Evolutionary conservation across 2,888 invertebrate genomes (phyloP).

Genomic region (Aelia acuminata): DNA sequence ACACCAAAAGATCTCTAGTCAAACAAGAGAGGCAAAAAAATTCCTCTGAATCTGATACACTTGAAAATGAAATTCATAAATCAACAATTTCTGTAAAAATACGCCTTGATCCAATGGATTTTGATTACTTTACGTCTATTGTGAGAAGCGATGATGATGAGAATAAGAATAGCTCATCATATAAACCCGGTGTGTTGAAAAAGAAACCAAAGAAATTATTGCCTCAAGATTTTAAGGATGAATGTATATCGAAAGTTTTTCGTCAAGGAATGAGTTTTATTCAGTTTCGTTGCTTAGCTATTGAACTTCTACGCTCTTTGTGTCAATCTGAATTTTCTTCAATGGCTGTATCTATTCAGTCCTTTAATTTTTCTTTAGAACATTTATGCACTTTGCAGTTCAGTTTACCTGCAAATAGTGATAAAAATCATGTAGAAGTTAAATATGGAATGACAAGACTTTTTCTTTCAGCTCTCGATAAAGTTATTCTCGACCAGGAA

Average conservation of each 20-base stretch:
- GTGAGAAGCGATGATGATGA: slow-evolving; percentile 71
- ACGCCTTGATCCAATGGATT: slow-evolving; percentile 74
- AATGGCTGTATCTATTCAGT: slow-evolving; percentile 50
- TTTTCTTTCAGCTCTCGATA: slow-evolving; percentile 74
- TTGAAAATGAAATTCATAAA: slow-evolving; percentile 73
- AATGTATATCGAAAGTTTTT: slow-evolving; percentile 71
- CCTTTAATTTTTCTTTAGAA: slow-evolving; percentile 74
- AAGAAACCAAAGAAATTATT: slow-evolving; percentile 68
- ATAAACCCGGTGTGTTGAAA: slow-evolving; percentile 62
- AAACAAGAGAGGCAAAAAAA: slow-evolving; percentile 67
- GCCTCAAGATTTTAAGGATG: slow-evolving; percentile 73
- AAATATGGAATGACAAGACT: slow-evolving; percentile 75
- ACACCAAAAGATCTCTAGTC: slow-evolving; percentile 60
- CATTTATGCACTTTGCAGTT: slow-evolving; percentile 76
- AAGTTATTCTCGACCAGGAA: slow-evolving; percentile 69
- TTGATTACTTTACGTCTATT: slow-evolving; percentile 75
- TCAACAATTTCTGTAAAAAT: slow-evolving; percentile 73
- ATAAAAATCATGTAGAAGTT: slow-evolving; percentile 71
- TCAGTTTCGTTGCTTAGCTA: slow-evolving; percentile 74
- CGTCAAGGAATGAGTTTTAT: slow-evolving; percentile 72
- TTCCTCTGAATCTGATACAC: slow-evolving; percentile 71
- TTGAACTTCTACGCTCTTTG: slow-evolving; percentile 68
- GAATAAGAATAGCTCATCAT: slow-evolving; percentile 63
- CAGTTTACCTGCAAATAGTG: slow-evolving; percentile 69
- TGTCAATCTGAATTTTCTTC: slow-evolving; percentile 60